Percentiles rank a stretch among this genome's conserved stretches.
Conservation (phyloP, 2,797 vertebrate genomes). For the Ctenopoma multispine region DNA sequence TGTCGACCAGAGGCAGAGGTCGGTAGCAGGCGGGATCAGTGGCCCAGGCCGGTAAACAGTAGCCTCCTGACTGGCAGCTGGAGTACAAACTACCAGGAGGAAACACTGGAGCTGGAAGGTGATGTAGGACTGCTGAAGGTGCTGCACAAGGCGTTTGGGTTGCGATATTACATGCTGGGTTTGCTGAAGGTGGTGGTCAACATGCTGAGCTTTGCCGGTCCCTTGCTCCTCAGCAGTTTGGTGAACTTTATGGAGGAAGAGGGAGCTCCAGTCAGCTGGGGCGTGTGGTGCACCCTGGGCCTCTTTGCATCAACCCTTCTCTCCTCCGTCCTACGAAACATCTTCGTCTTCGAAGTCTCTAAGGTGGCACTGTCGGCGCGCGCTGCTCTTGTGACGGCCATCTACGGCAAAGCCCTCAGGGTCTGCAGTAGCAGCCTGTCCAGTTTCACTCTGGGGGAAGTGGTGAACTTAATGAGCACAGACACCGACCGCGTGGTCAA, state of each 20-base stretch:
- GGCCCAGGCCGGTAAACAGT: slow-evolving; percentile 53
- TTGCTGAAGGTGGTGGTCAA: slow-evolving; percentile 86
- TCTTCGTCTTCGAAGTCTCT: slow-evolving; percentile 88
- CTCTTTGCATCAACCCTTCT: slow-evolving; percentile 89
- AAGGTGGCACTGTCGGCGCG: slow-evolving; percentile 88
- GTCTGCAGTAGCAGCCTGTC: slow-evolving; percentile 86
- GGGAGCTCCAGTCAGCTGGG: slow-evolving; percentile 86
- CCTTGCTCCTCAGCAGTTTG: slow-evolving; percentile 90
- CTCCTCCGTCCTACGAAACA: slow-evolving; percentile 86
- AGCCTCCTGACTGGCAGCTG: slow-evolving; percentile 61
- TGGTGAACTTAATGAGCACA: slow-evolving; percentile 94
- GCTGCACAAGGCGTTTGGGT: slow-evolving; percentile 88
- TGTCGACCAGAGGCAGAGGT: slow-evolving; percentile 41
- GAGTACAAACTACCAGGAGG: slow-evolving; percentile 60
- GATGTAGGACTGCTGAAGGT: slow-evolving; percentile 82
- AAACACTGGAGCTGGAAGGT: slow-evolving; percentile 21
- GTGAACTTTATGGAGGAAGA: slow-evolving; percentile 91
- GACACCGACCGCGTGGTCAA: slow-evolving; percentile 90
- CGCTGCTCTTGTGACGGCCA: slow-evolving; percentile 84
- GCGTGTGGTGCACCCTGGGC: slow-evolving; percentile 87
- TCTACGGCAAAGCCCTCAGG: slow-evolving; percentile 90
- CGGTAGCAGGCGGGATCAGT: slow-evolving; percentile 25
- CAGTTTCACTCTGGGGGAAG: slow-evolving; percentile 86
- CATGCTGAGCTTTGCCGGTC: slow-evolving; percentile 88
- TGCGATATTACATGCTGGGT: slow-evolving; percentile 88